These are phyloP conservation scores for Seriola aureovittata DNA, from an alignment of 2,113 vertebrate species.

Conservation along the genomic window DNA sequence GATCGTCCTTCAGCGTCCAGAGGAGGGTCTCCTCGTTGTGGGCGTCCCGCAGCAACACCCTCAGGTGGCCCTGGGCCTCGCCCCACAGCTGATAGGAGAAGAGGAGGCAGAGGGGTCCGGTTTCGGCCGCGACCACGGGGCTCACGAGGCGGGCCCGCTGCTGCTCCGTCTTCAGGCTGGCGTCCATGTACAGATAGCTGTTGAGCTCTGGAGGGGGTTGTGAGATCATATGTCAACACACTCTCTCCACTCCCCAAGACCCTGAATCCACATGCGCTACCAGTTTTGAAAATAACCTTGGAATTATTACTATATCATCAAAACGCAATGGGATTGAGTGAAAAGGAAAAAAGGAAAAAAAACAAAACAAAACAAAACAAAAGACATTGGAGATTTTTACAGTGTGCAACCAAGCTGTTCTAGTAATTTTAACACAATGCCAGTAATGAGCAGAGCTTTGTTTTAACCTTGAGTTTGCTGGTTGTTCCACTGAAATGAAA, in stretches of 20 bases:
- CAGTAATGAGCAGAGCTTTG: slow-evolving; percentile 33
- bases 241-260: too few relatives aligned
- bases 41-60: slow-evolving; percentile 87
- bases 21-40: slow-evolving; percentile 89
- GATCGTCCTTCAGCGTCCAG: slow-evolving; percentile 91
- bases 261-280: too few relatives aligned
- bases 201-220: slow-evolving; percentile 82
- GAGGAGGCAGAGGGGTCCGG: slow-evolving; percentile 91
- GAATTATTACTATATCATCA: neutral
- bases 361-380: too few relatives aligned
- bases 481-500: slow-evolving; percentile 41
- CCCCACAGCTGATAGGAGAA: slow-evolving; percentile 93
- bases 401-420: slow-evolving; percentile 4
- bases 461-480: slow-evolving; percentile 57
- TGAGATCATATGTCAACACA: neutral
- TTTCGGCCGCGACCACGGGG: slow-evolving; percentile 87
- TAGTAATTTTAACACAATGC: slow-evolving; percentile 12
- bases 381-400: neutral
- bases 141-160: slow-evolving; percentile 91
- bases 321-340: neutral
- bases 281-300: neutral
- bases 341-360: neutral
- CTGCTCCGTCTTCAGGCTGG: slow-evolving; percentile 86
- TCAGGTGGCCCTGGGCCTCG: slow-evolving; percentile 88
- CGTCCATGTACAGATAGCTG: slow-evolving; percentile 90